These are phyloP conservation scores for Patella ulyssiponensis DNA, from an alignment of 2,888 invertebrate genomes.

Conservation along the genomic window DNA sequence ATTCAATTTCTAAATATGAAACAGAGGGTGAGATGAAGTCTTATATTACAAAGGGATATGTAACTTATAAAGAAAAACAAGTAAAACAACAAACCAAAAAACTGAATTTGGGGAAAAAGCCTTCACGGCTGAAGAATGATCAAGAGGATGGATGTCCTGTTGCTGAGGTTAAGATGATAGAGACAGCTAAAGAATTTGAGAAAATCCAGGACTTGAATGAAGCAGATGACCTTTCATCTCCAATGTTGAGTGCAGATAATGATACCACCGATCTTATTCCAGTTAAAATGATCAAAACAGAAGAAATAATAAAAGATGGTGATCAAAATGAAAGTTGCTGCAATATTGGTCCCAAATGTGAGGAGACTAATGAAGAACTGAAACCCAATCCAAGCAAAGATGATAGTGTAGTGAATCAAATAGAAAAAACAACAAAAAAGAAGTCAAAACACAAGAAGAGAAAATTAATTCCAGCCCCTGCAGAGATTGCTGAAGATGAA, in stretches of 20 bases:
- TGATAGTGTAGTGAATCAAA: neutral
- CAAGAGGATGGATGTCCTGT: too few species aligned
- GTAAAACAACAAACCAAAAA: constrained; percentile 40
- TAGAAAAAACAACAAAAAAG: constrained; percentile 22
- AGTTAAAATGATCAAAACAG: neutral
- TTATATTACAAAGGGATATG: constrained; percentile 37
- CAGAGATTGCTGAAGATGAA: constrained; percentile 50
- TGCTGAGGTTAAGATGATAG: too few species aligned
- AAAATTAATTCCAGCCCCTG: constrained; percentile 37
- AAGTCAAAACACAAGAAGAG: constrained; percentile 44
- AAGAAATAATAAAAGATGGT: neutral
- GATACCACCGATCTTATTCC: neutral
- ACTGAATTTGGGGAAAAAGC: constrained; percentile 43
- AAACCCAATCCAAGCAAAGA: constrained; percentile 16
- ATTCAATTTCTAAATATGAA: neutral
- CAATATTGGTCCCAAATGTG: too few species aligned
- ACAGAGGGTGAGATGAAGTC: constrained; percentile 18
- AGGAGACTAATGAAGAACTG: constrained; percentile 4
- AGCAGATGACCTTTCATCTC: constrained; percentile 2
- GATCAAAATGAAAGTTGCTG: neutral
- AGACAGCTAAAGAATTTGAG: constrained; percentile 13
- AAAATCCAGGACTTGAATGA: constrained; percentile 23
- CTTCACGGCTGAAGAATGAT: too few species aligned
- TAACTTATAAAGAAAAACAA: constrained; percentile 53
- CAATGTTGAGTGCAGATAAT: neutral